These are phyloP conservation scores for Podocnemis expansa DNA, from an alignment of 2,113 vertebrate species.

Conservation along the genomic window DNA sequence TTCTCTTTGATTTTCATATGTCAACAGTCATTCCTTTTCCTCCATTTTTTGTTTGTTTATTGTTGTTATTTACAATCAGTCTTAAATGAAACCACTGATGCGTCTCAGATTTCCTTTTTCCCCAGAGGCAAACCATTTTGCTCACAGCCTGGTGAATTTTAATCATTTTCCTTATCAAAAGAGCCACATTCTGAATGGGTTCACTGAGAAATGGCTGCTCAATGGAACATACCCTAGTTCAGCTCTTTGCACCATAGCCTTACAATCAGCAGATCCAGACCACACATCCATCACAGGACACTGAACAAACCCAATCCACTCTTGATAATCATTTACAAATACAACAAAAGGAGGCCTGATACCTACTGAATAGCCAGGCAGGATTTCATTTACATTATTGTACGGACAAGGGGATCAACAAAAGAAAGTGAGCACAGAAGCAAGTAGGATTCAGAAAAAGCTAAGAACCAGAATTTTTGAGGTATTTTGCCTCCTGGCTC, in stretches of 20 bases:
- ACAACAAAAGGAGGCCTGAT: not conserved
- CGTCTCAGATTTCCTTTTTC: not conserved
- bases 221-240: constrained; percentile 47
- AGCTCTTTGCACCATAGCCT: not conserved
- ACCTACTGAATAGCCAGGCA: not conserved
- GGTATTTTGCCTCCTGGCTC: not conserved
- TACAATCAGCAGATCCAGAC: constrained; percentile 7
- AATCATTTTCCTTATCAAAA: constrained; percentile 68
- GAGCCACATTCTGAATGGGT: constrained; percentile 32
- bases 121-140: constrained; percentile 70
- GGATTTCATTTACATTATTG: not conserved
- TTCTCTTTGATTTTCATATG: not conserved
- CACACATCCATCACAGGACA: constrained; percentile 11
- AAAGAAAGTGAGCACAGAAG: not conserved
- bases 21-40: not conserved
- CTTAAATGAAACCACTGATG: constrained; percentile 46
- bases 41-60: not conserved
- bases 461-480: not conserved
- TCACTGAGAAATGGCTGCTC: constrained; percentile 37
- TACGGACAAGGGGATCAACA: not conserved
- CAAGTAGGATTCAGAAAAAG: not conserved
- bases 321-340: not conserved
- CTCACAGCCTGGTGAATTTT: constrained; percentile 63
- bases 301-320: not conserved
- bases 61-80: not conserved